These are phyloP conservation scores for Lepidurus apus DNA, from an alignment of 1,140 invertebrate species.

Conservation along the genomic window DNA sequence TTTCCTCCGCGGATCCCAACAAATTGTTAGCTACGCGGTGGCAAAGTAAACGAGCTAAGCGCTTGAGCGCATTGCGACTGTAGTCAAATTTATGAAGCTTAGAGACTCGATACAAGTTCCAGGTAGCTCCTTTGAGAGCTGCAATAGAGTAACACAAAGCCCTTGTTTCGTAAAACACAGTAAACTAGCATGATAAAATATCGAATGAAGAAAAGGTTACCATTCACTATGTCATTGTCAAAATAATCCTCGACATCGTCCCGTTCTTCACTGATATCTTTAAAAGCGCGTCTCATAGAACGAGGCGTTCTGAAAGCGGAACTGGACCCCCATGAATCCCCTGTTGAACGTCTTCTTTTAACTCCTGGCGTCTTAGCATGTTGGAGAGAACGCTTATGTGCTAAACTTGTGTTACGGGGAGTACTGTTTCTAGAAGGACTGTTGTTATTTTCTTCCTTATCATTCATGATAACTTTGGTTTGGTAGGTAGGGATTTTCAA, in stretches of 20 bases:
- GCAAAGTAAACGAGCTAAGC: background rate
- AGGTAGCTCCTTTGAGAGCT: background rate
- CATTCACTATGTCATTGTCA: background rate
- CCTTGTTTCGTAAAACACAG: background rate
- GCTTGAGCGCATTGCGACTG: background rate
- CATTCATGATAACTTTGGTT: background rate
- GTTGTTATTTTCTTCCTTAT: too few species aligned
- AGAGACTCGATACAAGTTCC: background rate
- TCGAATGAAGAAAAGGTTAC: background rate
- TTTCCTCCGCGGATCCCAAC: background rate
- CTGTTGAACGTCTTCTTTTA: background rate
- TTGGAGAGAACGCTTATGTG: background rate
- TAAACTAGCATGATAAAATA: background rate
- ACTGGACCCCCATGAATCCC: background rate
- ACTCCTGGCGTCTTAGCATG: background rate
- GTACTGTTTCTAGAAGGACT: background rate
- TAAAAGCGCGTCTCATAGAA: background rate
- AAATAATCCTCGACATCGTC: background rate
- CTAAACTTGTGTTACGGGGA: background rate
- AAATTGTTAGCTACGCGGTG: background rate
- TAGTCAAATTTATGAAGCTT: background rate
- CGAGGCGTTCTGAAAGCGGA: background rate
- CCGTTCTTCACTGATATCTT: background rate
- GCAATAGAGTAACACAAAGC: background rate
- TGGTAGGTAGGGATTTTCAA: too few species aligned